Conservation (phyloP, 2,797 vertebrate genomes). For the Rhinogobio ventralis region DNA sequence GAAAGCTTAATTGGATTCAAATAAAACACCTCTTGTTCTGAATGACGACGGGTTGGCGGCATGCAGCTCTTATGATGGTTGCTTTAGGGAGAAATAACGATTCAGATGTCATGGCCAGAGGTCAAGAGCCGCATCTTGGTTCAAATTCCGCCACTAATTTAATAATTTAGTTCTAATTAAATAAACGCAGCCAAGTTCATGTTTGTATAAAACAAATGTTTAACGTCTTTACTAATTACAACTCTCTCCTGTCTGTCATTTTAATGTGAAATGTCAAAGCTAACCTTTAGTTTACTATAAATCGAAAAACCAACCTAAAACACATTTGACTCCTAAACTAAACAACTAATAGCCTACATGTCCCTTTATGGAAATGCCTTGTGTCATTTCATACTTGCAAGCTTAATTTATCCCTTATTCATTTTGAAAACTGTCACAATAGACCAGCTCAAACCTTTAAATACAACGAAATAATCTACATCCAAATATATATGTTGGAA, state of each 20-base stretch:
- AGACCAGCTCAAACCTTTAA: not conserved
- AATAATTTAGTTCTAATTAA: conserved; percentile 46
- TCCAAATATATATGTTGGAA: not conserved
- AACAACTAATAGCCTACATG: conserved; percentile 5
- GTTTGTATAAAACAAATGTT: conserved; percentile 26
- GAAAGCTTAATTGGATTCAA: not conserved
- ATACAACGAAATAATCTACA: conserved; percentile 10
- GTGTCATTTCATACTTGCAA: not conserved
- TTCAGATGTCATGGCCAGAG: conserved; percentile 41
- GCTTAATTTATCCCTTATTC: not conserved
- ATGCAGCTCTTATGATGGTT: not conserved
- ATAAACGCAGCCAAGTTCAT: conserved; percentile 44
- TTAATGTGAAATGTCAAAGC: conserved; percentile 2
- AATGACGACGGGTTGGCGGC: not conserved
- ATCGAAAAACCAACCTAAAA: conserved; percentile 2
- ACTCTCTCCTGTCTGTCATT: not conserved
- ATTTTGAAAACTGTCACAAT: not conserved
- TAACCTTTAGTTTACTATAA: not conserved
- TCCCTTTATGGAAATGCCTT: conserved; percentile 16
- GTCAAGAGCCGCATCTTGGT: conserved; percentile 32
- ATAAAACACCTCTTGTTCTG: not conserved
- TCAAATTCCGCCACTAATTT: conserved; percentile 45
- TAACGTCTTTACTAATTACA: conserved; percentile 5
- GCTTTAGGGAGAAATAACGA: conserved; percentile 25
- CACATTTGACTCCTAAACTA: not conserved